Conservation (phyloP, 2,797 vertebrate genomes). For the Sphaeramia orbicularis region DNA sequence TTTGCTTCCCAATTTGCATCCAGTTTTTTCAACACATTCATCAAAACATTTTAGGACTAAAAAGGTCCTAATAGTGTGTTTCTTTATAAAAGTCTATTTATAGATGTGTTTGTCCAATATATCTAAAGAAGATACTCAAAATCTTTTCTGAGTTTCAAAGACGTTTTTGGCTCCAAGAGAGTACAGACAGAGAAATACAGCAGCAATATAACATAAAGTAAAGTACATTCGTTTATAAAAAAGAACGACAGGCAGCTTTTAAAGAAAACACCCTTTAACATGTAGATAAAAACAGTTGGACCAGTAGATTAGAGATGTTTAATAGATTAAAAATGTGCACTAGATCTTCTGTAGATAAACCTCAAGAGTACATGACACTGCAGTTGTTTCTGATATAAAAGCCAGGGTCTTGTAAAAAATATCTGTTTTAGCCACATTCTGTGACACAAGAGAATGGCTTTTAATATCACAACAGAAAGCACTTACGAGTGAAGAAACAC, state of each 20-base stretch:
- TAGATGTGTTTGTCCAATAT: conserved; percentile 77
- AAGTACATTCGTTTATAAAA: conserved; percentile 30
- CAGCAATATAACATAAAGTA: conserved; percentile 31
- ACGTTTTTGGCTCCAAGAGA: conserved; percentile 62
- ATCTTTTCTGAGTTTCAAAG: conserved; percentile 37
- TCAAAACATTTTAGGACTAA: conserved; percentile 66
- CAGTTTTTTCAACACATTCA: conserved; percentile 54
- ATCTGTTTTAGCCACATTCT: conserved; percentile 19
- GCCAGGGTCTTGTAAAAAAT: conserved; percentile 73
- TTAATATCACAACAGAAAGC: conserved; percentile 81
- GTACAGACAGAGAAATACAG: conserved; percentile 26
- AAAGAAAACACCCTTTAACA: too few species aligned
- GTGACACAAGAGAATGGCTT: conserved; percentile 77
- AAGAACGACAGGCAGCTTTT: conserved; percentile 15
- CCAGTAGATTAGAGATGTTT: too few species aligned
- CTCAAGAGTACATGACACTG: conserved; percentile 64
- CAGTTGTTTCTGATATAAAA: conserved; percentile 83
- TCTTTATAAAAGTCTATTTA: conserved; percentile 87
- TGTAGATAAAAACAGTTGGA: too few species aligned
- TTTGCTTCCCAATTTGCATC: conserved; percentile 72
- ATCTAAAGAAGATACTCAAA: conserved; percentile 83
- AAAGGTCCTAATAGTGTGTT: conserved; percentile 74
- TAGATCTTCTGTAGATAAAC: conserved; percentile 85
- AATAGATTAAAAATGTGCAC: conserved; percentile 17
- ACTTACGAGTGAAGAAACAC: conserved; percentile 76